phyloP scores from a whole-genome alignment of 2,888 invertebrate genomes.

The Aspidiotus destructor region DNA sequence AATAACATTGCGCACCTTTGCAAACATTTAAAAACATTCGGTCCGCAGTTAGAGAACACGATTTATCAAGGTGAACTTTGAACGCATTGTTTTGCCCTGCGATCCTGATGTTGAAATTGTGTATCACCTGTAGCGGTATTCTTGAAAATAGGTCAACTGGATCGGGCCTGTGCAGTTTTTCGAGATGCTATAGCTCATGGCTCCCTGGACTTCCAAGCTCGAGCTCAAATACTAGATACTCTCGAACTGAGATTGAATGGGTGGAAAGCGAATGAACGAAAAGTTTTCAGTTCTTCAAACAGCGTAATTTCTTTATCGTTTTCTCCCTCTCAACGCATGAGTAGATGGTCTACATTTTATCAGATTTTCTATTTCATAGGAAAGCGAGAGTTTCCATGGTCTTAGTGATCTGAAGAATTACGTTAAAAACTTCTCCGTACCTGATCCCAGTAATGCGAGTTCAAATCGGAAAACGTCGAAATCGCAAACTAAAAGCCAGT shows the following conservation, averaged over 20 bases:
- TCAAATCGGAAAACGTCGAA: constrained; percentile 85
- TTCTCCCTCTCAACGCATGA: not conserved
- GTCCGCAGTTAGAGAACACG: constrained; percentile 60
- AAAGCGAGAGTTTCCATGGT: no score
- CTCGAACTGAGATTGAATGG: constrained; percentile 86
- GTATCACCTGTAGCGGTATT: not conserved
- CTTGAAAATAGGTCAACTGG: constrained; percentile 56
- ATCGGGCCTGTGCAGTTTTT: constrained; percentile 70
- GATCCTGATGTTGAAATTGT: not conserved
- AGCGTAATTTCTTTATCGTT: no score
- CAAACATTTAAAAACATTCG: constrained; percentile 62
- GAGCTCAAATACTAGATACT: constrained; percentile 79
- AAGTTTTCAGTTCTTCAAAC: no score
- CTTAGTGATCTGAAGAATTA: no score
- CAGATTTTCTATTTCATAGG: no score
- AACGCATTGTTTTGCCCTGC: not conserved
- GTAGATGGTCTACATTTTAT: not conserved
- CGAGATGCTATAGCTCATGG: constrained; percentile 83
- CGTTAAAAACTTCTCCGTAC: not conserved
- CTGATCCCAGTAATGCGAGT: constrained; percentile 39
- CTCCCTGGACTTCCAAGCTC: constrained; percentile 71
- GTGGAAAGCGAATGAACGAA: constrained; percentile 50
- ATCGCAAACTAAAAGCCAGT: constrained; percentile 84
- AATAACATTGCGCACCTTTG: constrained; percentile 67
- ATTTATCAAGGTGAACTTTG: constrained; percentile 13